Evolutionary conservation across 2,113 vertebrate genomes (phyloP).

Genomic region (Pithys albifrons): DNA sequence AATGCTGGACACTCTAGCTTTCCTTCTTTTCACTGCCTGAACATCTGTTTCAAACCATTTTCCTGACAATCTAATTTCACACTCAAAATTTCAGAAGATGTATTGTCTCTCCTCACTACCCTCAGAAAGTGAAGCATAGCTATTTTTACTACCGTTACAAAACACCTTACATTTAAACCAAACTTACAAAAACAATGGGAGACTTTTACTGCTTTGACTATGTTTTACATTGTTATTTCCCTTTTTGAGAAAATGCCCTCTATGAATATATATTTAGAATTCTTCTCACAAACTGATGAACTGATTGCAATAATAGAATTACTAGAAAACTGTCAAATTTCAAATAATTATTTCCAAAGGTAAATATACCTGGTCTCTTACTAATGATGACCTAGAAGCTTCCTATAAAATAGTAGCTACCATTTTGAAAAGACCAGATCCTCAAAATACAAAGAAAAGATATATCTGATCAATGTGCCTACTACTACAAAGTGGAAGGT

Average conservation of each 20-base stretch:
- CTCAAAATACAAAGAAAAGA: background rate
- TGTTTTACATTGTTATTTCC: background rate
- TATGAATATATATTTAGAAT: background rate
- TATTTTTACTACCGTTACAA: conserved; percentile 32
- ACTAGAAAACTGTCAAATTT: background rate
- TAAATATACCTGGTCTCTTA: background rate
- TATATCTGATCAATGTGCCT: background rate
- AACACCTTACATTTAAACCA: conserved; percentile 31
- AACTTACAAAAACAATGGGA: conserved; percentile 21
- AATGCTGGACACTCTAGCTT: background rate
- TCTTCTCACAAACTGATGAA: background rate
- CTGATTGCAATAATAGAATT: background rate
- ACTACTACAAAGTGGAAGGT: background rate
- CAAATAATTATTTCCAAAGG: background rate
- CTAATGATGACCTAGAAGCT: background rate
- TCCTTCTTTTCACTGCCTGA: background rate
- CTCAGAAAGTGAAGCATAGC: background rate
- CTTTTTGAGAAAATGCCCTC: background rate
- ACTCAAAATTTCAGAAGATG: conserved; percentile 16
- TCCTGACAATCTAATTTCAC: background rate
- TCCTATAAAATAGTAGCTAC: background rate
- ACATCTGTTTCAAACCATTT: background rate
- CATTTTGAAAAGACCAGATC: background rate
- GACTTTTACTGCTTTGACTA: background rate
- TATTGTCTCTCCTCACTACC: background rate